These are phyloP conservation scores for Ardeotis arabs DNA, from an alignment of 2,113 vertebrate species.

Conservation along the genomic window DNA sequence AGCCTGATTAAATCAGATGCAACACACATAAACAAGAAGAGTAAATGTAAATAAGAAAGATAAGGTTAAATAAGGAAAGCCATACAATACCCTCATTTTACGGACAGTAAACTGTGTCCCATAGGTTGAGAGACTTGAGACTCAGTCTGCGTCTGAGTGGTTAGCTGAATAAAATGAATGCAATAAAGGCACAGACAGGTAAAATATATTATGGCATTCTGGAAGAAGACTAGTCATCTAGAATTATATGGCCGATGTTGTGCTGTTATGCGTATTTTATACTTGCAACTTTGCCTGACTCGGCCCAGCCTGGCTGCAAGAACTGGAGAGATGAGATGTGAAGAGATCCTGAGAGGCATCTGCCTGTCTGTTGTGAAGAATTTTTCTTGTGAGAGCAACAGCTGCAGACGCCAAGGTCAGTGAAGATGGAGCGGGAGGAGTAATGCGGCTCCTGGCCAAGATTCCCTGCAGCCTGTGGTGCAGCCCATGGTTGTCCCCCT, in stretches of 20 bases:
- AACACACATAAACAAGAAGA: background rate
- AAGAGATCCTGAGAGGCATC: no score
- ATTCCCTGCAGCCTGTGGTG: no score
- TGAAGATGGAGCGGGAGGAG: no score
- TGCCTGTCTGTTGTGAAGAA: no score
- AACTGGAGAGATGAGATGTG: no score
- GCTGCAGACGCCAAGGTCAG: no score
- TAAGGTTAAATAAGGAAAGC: background rate
- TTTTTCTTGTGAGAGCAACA: no score
- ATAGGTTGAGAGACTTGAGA: background rate
- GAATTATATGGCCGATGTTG: background rate
- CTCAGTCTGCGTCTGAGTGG: background rate
- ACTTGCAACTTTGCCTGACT: background rate
- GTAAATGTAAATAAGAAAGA: background rate
- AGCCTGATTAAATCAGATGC: background rate
- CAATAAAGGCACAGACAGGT: background rate
- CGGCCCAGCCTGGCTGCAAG: no score
- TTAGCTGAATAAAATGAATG: background rate
- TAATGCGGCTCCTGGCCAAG: no score
- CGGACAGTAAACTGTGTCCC: background rate
- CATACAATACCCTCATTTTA: background rate
- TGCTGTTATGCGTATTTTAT: background rate
- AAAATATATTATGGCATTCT: background rate
- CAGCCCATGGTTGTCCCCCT: no score
- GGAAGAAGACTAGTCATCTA: background rate